Evolutionary conservation across 2,113 vertebrate species (phyloP).

Genomic region (Melanerpes formicivorus): DNA sequence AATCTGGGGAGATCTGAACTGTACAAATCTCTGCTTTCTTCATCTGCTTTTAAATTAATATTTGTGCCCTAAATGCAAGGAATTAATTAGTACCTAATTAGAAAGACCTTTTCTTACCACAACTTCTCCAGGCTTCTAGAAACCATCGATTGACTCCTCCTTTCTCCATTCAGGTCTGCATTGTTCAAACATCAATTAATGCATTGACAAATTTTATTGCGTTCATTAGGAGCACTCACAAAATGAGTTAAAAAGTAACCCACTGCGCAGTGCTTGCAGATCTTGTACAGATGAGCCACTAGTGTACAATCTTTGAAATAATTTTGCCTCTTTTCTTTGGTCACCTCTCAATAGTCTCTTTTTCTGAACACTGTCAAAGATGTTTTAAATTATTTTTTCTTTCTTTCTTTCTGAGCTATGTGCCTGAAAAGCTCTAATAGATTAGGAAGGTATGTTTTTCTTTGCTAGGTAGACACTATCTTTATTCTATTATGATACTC

Average conservation of each 20-base stretch:
- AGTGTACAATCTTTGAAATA: background rate
- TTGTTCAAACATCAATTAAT: background rate
- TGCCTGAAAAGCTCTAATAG: background rate
- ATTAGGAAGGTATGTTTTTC: conserved; percentile 24
- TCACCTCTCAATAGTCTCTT: background rate
- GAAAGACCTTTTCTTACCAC: background rate
- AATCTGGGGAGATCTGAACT: background rate
- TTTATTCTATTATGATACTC: conserved; percentile 41
- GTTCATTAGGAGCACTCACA: background rate
- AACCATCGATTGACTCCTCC: background rate
- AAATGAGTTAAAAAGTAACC: background rate
- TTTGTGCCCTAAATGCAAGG: background rate
- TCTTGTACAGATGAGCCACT: background rate
- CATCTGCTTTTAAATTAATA: background rate
- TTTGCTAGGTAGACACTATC: conserved; percentile 14
- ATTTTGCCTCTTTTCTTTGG: background rate
- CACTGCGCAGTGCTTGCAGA: background rate
- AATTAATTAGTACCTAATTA: background rate
- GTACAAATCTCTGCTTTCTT: background rate
- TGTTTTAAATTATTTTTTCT: conserved; percentile 38
- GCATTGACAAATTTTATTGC: background rate
- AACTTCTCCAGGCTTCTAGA: background rate
- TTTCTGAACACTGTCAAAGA: background rate
- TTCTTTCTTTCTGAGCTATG: background rate
- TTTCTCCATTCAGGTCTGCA: background rate